These are phyloP conservation scores for Poecile atricapillus DNA, from an alignment of 2,113 vertebrate genomes.

Conservation along the genomic window DNA sequence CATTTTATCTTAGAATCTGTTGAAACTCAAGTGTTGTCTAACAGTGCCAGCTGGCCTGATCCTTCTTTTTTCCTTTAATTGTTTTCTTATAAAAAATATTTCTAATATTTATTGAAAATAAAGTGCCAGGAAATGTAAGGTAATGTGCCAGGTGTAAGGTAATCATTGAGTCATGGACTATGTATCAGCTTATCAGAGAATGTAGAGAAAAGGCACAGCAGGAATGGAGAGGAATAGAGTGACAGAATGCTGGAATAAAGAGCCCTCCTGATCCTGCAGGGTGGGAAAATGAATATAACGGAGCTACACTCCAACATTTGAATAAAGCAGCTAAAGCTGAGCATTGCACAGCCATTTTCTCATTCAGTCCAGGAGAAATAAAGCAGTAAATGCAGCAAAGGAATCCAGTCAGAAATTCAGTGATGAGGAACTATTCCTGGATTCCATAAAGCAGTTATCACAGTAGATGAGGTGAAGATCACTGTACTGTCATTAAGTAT, in stretches of 20 bases:
- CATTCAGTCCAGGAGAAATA: background rate
- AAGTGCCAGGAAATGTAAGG: background rate
- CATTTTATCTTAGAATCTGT: background rate
- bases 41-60: background rate
- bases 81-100: background rate
- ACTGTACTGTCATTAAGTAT: background rate
- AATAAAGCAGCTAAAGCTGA: background rate
- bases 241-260: background rate
- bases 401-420: background rate
- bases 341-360: background rate
- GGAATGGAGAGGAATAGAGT: background rate
- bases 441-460: background rate
- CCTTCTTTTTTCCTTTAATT: background rate
- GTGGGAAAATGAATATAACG: background rate
- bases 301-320: background rate
- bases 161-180: accelerated
- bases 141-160: too few relatives aligned
- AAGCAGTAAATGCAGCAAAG: background rate
- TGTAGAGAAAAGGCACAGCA: background rate
- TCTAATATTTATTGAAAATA: background rate
- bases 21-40: background rate
- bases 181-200: background rate
- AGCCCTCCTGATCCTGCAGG: background rate
- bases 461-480: background rate
- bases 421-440: background rate